Percentiles rank a stretch among this genome's conserved stretches.
These are phyloP conservation scores for Petrophora chlorosata DNA, from an alignment of 2,888 invertebrate species.

Conservation along the genomic window DNA sequence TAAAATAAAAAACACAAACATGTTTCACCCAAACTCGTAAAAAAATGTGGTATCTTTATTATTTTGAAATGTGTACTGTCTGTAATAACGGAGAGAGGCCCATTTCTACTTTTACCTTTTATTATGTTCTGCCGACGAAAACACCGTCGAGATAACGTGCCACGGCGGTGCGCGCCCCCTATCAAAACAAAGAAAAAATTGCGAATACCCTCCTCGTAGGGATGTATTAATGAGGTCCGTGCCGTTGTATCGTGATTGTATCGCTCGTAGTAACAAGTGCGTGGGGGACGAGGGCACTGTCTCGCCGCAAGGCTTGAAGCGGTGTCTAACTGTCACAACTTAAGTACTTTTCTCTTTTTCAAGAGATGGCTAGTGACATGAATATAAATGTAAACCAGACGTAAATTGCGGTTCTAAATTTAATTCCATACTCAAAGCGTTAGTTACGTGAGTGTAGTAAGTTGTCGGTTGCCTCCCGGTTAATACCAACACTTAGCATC, in stretches of 20 bases:
- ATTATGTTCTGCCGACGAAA: conserved; percentile 5
- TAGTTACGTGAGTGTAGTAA: too few species aligned
- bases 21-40: background rate
- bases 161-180: background rate
- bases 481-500: too few species aligned
- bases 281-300: too few species aligned
- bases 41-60: conserved; percentile 7
- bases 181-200: conserved; percentile 10
- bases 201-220: background rate
- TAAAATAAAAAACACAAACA: conserved; percentile 12
- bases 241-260: background rate
- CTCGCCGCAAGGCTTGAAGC: too few species aligned
- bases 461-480: too few species aligned
- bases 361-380: too few species aligned
- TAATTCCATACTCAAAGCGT: too few species aligned
- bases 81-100: conserved; percentile 1
- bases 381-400: too few species aligned
- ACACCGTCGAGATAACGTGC: background rate
- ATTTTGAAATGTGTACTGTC: conserved; percentile 6
- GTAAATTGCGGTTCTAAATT: too few species aligned
- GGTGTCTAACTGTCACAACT: too few species aligned
- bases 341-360: too few species aligned
- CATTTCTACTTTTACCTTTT: conserved; percentile 10
- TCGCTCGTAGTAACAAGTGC: too few species aligned
- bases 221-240: background rate